These are phyloP conservation scores for Dolomedes plantarius DNA, from an alignment of 2,888 invertebrate species.

Conservation along the genomic window DNA sequence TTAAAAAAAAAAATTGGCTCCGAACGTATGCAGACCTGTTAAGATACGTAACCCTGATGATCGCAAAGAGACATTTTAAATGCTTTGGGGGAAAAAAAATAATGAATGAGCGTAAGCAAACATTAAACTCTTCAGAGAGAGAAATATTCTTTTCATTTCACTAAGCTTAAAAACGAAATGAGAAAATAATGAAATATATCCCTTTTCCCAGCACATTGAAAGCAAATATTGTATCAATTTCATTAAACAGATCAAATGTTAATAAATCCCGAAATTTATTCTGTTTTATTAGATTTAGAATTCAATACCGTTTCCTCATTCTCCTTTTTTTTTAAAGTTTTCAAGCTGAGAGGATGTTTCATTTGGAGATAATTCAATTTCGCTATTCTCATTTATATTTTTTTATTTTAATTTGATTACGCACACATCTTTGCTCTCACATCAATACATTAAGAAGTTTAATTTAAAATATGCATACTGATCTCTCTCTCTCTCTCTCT, in stretches of 20 bases:
- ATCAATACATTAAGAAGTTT: conserved; percentile 22
- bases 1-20: too few species aligned
- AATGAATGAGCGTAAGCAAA: too few species aligned
- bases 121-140: too few species aligned
- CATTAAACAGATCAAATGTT: conserved; percentile 42
- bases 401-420: conserved; percentile 52
- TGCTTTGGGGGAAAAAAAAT: too few species aligned
- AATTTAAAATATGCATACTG: conserved; percentile 42
- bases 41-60: too few species aligned
- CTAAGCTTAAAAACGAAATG: neutral
- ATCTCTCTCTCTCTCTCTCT: too few species aligned
- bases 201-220: conserved; percentile 21
- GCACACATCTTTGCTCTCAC: neutral
- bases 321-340: neutral
- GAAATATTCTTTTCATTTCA: neutral
- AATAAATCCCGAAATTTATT: conserved; percentile 35
- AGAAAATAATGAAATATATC: too few species aligned
- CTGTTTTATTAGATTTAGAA: conserved; percentile 32
- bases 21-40: too few species aligned
- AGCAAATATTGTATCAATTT: conserved; percentile 18
- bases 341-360: neutral
- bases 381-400: too few species aligned
- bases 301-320: neutral
- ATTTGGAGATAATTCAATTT: neutral
- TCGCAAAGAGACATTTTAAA: too few species aligned